phyloP scores from a whole-genome alignment of 1,140 invertebrate species.

The Sweltsa coloradensis region DNA sequence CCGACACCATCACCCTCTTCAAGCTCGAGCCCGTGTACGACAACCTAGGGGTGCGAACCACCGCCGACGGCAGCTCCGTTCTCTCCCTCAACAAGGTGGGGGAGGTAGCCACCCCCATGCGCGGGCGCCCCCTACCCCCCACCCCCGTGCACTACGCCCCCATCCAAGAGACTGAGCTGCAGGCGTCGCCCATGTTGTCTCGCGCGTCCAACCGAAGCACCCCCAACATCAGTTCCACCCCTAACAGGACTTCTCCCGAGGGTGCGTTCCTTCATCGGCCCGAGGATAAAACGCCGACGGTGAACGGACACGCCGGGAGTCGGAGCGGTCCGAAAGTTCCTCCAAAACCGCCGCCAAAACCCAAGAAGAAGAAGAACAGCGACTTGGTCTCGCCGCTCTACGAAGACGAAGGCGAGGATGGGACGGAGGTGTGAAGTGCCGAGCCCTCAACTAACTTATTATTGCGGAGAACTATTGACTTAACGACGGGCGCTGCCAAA shows the following conservation, averaged over 20 bases:
- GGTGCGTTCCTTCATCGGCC: conserved; percentile 12
- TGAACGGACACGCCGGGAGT: conserved; percentile 26
- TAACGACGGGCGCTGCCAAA: too few relatives aligned
- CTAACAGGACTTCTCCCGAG: conserved; percentile 5
- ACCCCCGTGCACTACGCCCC: conserved; percentile 43
- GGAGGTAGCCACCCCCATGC: conserved; percentile 31
- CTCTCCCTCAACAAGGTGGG: conserved; percentile 56
- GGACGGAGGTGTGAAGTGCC: conserved; percentile 68
- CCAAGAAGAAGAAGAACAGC: conserved; percentile 56
- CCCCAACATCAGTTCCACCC: conserved; percentile 19
- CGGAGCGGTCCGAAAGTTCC: conserved; percentile 44
- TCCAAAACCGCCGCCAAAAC: conserved; percentile 66
- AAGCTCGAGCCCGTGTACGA: conserved; percentile 65
- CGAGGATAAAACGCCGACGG: conserved; percentile 12
- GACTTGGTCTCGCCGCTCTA: conserved; percentile 43
- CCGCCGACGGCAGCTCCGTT: conserved; percentile 71
- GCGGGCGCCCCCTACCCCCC: conserved; percentile 40
- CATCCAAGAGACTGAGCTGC: conserved; percentile 47
- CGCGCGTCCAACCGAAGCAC: conserved; percentile 24
- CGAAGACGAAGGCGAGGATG: conserved; percentile 75
- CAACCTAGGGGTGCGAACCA: conserved; percentile 66
- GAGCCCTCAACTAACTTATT: too few relatives aligned
- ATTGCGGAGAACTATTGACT: too few relatives aligned
- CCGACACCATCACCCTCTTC: too few relatives aligned
- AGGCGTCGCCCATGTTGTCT: conserved; percentile 30